Evolutionary conservation across 2,888 invertebrate genomes (phyloP), one percentile per base, ranked within the genome.

Genomic region (Agonum fuliginosum): DNA sequence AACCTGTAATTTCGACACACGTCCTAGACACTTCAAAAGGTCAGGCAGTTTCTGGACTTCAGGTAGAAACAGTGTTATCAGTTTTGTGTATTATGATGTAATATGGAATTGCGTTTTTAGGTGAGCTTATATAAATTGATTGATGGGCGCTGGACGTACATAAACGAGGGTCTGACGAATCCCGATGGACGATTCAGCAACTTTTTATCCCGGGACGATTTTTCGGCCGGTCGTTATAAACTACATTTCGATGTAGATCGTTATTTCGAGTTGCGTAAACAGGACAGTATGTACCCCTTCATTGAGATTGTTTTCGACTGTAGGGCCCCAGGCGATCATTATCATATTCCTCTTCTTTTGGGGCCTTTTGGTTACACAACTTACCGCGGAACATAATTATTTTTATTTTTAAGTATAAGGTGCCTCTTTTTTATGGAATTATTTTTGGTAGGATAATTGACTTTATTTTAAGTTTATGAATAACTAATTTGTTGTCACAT

Each of bases 341-440:
- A 94, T 85, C 94, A 95, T 86, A 91, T 95, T 78, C 94, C 95
- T 0, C 85, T 95, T 58, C 87, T 95, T 19, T 86, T 95, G 19
- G 93, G 91, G 81, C 94, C 94, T 0, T 94, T 89, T 85, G 93
- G 94, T 14, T 95, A 94, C 83, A 91, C 93, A 0, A 95, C 94
- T 0, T 95, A 95, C 84, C 89, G 93, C 81, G 94, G 94, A 74
- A 89, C 90, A 81, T 92, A 88, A 54, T 5, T 24, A 54, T 24
- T 54, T 54, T 48, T 14, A n/a, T 48, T n/a, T n/a, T n/a, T n/a
- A n/a, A n/a, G n/a, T n/a, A n/a, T 30, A 30, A 30, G 30, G 27
- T 22, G 54, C 27, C 22, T 27, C n/a, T 30, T 30, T 5, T 30
- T n/a, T n/a, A n/a, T n/a, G n/a, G n/a, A n/a, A n/a, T 30, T 30